phyloP scores from a whole-genome alignment of 2,797 vertebrate species.

The Heliangelus exortis region DNA sequence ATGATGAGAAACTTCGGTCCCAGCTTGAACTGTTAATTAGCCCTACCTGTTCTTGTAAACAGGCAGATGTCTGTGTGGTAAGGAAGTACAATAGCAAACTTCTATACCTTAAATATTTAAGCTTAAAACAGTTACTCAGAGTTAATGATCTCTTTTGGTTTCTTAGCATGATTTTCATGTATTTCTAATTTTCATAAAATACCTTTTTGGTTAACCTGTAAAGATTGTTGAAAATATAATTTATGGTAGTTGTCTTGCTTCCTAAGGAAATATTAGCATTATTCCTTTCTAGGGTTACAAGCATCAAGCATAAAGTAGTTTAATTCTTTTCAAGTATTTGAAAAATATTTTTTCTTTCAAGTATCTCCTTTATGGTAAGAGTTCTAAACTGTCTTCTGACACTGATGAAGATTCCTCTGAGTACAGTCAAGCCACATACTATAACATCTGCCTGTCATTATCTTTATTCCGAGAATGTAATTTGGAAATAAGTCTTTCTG shows the following conservation, averaged over 20 bases:
- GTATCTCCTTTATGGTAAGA: neutral
- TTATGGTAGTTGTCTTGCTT: neutral
- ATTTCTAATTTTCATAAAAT: neutral
- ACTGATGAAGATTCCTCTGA: neutral
- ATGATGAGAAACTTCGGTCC: conserved; percentile 93
- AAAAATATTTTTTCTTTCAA: neutral
- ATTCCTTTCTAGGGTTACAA: neutral
- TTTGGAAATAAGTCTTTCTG: neutral
- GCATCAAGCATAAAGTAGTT: neutral
- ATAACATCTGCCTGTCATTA: neutral
- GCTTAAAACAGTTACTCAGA: neutral
- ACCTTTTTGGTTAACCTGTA: neutral
- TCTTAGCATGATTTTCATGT: neutral
- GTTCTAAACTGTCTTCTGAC: neutral
- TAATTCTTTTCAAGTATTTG: neutral
- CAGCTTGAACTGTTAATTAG: conserved; percentile 96
- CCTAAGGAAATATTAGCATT: neutral
- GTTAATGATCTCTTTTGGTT: neutral
- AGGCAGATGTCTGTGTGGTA: conserved; percentile 98
- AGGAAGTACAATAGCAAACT: conserved; percentile 65
- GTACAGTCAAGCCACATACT: neutral
- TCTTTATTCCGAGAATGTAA: neutral
- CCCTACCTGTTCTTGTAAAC: conserved; percentile 97
- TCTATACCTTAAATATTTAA: neutral
- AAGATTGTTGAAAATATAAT: neutral